phyloP scores from a whole-genome alignment of 2,113 vertebrate genomes.

The Brachionichthys hirsutus region DNA sequence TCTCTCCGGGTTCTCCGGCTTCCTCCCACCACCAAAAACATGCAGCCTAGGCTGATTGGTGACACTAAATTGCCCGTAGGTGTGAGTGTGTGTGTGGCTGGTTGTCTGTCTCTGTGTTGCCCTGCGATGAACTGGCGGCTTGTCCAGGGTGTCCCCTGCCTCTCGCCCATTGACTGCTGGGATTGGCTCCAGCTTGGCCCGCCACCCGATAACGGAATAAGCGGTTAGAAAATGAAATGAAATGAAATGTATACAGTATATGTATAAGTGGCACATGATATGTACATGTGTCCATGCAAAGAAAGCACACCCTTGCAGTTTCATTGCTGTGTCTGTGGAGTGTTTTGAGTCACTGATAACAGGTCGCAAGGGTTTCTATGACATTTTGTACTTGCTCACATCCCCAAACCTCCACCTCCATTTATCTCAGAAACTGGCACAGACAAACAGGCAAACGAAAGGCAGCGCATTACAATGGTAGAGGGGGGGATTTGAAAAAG shows the following conservation, averaged over 20 bases:
- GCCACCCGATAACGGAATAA: no score
- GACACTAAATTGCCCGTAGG: no score
- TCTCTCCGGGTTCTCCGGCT: no score
- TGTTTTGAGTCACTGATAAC: slow-evolving; percentile 42
- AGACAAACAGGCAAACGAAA: slow-evolving; percentile 38
- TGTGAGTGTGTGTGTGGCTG: no score
- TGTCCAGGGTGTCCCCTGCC: no score
- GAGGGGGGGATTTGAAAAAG: neutral
- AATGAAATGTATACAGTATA: no score
- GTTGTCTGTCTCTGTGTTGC: no score
- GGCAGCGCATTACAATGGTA: slow-evolving; percentile 6
- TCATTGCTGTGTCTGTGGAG: slow-evolving; percentile 13
- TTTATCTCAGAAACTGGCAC: slow-evolving; percentile 11
- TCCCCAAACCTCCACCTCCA: slow-evolving; percentile 8
- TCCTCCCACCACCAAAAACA: no score
- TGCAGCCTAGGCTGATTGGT: no score
- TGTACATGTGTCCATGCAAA: slow-evolving; percentile 18
- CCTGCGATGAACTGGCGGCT: no score
- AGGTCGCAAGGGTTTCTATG: slow-evolving; percentile 35
- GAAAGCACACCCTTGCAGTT: slow-evolving; percentile 11
- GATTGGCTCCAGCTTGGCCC: no score
- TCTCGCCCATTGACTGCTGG: no score
- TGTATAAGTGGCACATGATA: neutral
- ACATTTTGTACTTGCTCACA: slow-evolving; percentile 38
- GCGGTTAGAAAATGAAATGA: neutral